Percentiles rank a stretch among this genome's conserved stretches.
These are phyloP conservation scores for Halcyon malimbica DNA, from an alignment of 2,113 vertebrate species.

Conservation along the genomic window DNA sequence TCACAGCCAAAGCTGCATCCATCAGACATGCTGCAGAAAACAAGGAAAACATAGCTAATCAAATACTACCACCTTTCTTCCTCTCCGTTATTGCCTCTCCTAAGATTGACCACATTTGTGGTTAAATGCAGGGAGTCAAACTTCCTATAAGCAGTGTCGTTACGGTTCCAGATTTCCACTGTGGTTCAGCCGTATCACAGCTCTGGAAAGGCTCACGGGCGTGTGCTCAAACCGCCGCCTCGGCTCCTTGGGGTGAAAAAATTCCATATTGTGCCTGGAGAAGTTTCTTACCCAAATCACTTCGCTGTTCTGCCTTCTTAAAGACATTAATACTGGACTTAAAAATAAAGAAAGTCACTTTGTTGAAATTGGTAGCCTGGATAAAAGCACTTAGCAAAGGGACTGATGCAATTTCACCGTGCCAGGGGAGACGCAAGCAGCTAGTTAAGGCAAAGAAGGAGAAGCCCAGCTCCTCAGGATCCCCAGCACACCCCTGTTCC, in stretches of 20 bases:
- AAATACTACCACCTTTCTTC: constrained; percentile 61
- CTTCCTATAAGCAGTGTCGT: constrained; percentile 44
- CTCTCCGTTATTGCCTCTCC: neutral
- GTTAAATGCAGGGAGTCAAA: constrained; percentile 52
- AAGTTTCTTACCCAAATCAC: neutral
- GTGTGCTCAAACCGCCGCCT: neutral
- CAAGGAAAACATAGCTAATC: constrained; percentile 22
- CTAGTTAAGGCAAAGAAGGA: neutral
- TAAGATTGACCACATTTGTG: constrained; percentile 57
- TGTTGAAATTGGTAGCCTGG: neutral
- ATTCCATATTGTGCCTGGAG: neutral
- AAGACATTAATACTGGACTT: neutral
- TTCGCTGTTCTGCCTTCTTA: accelerated
- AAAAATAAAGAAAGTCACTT: neutral
- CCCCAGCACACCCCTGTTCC: neutral
- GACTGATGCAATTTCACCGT: accelerated
- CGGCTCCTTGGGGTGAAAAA: neutral
- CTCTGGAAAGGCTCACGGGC: constrained; percentile 1
- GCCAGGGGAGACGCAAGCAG: neutral
- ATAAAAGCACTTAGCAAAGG: neutral
- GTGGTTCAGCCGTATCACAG: constrained; percentile 42
- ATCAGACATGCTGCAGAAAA: neutral
- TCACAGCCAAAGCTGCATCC: neutral
- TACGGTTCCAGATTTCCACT: constrained; percentile 59
- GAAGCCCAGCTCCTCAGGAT: neutral